phyloP scores from a whole-genome alignment of 1,140 invertebrate species.

The Arion vulgaris region DNA sequence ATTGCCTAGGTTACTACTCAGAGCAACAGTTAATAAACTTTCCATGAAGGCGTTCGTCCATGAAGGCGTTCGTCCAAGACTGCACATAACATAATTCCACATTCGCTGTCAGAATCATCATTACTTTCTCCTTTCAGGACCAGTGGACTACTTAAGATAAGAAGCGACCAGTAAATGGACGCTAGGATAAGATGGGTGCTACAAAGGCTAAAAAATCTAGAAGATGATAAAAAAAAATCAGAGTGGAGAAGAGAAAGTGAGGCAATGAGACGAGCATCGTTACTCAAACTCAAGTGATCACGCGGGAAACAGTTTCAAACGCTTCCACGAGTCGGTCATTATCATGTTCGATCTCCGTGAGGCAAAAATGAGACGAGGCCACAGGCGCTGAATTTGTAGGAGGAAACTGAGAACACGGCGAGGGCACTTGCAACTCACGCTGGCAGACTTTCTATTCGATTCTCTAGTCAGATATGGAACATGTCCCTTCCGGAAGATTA shows the following conservation, averaged over 20 bases:
- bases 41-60: too few species aligned
- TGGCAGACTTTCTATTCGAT: background rate
- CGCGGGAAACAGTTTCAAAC: background rate
- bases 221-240: background rate
- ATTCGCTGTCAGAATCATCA: too few species aligned
- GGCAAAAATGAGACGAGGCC: background rate
- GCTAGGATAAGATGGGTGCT: background rate
- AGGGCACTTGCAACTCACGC: background rate
- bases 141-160: too few species aligned
- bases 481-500: too few species aligned
- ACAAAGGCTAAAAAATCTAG: background rate
- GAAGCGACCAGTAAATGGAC: background rate
- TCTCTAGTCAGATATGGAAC: background rate
- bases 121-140: too few species aligned
- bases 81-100: too few species aligned
- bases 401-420: background rate
- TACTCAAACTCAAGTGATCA: background rate
- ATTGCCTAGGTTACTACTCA: too few species aligned
- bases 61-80: too few species aligned
- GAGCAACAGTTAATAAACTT: too few species aligned
- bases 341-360: background rate
- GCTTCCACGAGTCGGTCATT: background rate
- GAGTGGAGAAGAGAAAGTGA: background rate
- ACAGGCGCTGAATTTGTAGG: background rate
- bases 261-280: background rate